A percentile compares a stretch with the other conserved stretches of the same genome.
phyloP scores from a whole-genome alignment of 2,888 invertebrate genomes.

The Parnassius glacialis region DNA sequence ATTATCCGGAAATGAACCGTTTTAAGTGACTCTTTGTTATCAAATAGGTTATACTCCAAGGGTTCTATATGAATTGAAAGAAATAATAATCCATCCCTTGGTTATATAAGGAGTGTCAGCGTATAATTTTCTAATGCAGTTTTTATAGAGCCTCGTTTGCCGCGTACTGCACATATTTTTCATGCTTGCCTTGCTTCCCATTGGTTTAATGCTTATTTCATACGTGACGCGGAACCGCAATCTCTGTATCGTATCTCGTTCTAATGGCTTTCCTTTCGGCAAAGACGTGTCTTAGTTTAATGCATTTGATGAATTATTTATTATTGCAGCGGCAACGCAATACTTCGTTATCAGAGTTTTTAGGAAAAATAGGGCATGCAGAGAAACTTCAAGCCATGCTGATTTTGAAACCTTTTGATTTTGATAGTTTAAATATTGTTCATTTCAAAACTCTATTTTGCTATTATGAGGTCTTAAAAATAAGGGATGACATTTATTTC shows the following conservation, averaged over 20 bases:
- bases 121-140: conserved; percentile 54
- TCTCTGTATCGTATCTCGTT: conserved; percentile 48
- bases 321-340: conserved; percentile 1
- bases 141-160: conserved; percentile 51
- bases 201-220: conserved; percentile 67
- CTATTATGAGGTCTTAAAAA: too few relatives aligned
- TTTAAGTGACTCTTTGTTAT: too few relatives aligned
- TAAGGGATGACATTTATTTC: too few relatives aligned
- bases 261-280: conserved; percentile 52
- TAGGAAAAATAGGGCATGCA: too few relatives aligned
- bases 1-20: too few relatives aligned
- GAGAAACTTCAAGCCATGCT: too few relatives aligned
- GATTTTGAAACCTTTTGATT: too few relatives aligned
- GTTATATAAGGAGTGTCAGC: conserved; percentile 26
- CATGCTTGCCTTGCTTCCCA: conserved; percentile 61
- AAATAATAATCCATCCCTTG: too few relatives aligned
- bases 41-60: too few relatives aligned
- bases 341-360: neutral
- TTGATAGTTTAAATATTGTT: too few relatives aligned
- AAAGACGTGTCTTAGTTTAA: conserved; percentile 29
- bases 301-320: conserved; percentile 28
- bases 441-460: too few relatives aligned
- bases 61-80: too few relatives aligned
- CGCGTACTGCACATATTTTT: conserved; percentile 61
- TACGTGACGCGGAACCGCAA: conserved; percentile 65